Evolutionary conservation across 2,888 invertebrate species (phyloP).

Genomic region (Stratiomys singularior): DNA sequence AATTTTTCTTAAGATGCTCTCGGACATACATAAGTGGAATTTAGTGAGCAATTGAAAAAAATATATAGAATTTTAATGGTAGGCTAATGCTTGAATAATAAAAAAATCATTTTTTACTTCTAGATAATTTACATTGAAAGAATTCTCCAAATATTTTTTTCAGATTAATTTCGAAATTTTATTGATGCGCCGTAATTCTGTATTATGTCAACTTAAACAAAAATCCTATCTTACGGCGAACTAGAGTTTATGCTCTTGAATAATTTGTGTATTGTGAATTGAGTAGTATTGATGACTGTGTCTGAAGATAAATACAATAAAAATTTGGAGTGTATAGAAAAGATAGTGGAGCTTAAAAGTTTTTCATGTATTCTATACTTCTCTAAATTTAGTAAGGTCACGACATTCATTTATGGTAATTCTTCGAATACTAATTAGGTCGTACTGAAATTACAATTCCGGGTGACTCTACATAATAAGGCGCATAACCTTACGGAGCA

Average conservation of each 20-base stretch:
- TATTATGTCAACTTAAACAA: constrained; percentile 23
- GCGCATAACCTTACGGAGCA: no score
- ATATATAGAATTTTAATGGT: constrained; percentile 24
- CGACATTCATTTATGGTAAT: no score
- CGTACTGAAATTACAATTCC: no score
- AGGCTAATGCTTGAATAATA: constrained; percentile 23
- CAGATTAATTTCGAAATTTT: constrained; percentile 24
- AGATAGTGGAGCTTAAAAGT: no score
- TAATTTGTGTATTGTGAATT: background rate
- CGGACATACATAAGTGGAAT: constrained; percentile 13
- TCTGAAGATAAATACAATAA: no score
- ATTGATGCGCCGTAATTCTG: constrained; percentile 12
- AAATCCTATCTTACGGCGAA: background rate
- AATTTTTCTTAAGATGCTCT: constrained; percentile 32
- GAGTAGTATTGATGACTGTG: background rate
- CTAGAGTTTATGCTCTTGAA: background rate
- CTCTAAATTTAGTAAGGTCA: no score
- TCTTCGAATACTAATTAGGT: no score
- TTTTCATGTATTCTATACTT: no score
- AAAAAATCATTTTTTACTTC: background rate
- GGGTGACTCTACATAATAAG: no score
- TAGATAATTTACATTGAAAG: background rate
- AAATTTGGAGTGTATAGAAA: no score
- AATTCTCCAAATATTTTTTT: constrained; percentile 11
- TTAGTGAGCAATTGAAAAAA: constrained; percentile 23